Conservation (phyloP, 1,140 invertebrate species). For the Drosophila willistoni region DNA sequence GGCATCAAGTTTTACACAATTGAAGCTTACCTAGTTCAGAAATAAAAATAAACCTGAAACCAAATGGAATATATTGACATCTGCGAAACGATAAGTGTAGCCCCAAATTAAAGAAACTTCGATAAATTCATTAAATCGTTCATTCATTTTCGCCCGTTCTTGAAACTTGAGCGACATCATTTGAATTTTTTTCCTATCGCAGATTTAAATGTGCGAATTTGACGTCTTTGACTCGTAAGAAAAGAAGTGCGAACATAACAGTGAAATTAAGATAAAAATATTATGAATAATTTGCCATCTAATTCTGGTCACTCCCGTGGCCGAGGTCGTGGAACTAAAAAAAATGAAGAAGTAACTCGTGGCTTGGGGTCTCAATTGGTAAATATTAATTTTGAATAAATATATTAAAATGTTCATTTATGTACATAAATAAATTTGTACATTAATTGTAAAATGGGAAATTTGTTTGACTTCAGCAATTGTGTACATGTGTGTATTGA, state of each 20-base stretch:
- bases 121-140: not conserved
- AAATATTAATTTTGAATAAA: not conserved
- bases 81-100: too few species aligned
- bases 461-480: not conserved
- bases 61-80: too few species aligned
- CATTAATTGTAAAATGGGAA: too few species aligned
- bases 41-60: too few species aligned
- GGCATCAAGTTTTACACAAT: too few species aligned
- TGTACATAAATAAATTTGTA: too few species aligned
- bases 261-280: not conserved
- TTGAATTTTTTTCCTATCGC: not conserved
- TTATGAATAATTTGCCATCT: slow-evolving; percentile 3
- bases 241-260: not conserved
- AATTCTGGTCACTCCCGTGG: slow-evolving; percentile 11
- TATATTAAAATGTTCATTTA: not conserved
- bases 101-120: not conserved
- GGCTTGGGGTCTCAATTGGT: slow-evolving; percentile 1
- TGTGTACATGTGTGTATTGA: not conserved
- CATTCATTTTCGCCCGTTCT: not conserved
- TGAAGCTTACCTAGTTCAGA: too few species aligned
- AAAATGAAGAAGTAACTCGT: not conserved
- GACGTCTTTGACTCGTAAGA: not conserved
- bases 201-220: not conserved
- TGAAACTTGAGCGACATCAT: not conserved
- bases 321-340: not conserved